These are phyloP conservation scores for Bradypodion ventrale DNA, from an alignment of 2,797 vertebrate genomes.

Conservation along the genomic window DNA sequence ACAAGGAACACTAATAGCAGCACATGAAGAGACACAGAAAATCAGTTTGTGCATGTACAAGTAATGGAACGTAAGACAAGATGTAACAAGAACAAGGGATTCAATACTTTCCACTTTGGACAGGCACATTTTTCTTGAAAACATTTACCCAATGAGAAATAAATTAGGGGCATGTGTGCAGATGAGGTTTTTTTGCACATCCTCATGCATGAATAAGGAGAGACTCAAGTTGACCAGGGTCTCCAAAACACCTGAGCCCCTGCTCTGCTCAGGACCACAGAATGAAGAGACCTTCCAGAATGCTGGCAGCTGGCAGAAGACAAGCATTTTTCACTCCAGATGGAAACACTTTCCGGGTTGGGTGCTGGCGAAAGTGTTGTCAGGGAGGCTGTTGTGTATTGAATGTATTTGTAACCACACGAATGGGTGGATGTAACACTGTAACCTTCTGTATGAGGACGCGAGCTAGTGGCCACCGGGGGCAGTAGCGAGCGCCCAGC, in stretches of 20 bases:
- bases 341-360: background rate
- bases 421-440: no score
- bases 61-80: background rate
- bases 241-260: constrained; percentile 9
- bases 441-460: no score
- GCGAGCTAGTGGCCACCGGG: no score
- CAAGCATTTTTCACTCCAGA: background rate
- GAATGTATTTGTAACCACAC: no score
- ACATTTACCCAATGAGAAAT: background rate
- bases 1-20: background rate
- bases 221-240: constrained; percentile 4
- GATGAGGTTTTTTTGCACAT: background rate
- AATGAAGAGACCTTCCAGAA: background rate
- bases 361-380: background rate
- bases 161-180: background rate
- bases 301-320: background rate
- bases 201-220: no score
- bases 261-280: background rate
- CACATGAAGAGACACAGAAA: background rate
- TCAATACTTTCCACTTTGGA: background rate
- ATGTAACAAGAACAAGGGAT: background rate
- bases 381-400: no score
- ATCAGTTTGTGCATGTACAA: background rate
- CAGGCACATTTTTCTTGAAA: background rate
- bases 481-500: no score